Evolutionary conservation across 2,888 invertebrate genomes (phyloP).

Genomic region (Brenthis hecate): DNA sequence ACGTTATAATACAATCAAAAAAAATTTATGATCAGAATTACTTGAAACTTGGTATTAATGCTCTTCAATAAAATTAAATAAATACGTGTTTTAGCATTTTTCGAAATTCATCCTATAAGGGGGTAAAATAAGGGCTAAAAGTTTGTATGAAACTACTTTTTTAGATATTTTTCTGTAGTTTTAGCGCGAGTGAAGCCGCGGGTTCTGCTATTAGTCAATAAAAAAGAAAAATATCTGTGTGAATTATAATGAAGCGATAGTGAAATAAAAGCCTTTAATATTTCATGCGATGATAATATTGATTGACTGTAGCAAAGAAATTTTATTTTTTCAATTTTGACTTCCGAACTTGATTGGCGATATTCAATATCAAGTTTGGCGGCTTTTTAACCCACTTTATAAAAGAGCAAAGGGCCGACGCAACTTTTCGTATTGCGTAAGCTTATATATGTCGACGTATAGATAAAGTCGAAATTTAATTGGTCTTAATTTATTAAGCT

Average conservation of each 20-base stretch:
- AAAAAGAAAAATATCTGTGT: slow-evolving; percentile 18
- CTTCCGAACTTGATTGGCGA: slow-evolving; percentile 40
- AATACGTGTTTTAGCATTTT: too few species aligned
- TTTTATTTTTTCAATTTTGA: slow-evolving; percentile 37
- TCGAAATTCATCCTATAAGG: too few species aligned
- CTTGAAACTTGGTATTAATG: too few species aligned
- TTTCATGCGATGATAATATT: slow-evolving; percentile 37
- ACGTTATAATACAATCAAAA: too few species aligned
- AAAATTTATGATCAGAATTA: too few species aligned
- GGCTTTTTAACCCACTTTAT: slow-evolving; percentile 40
- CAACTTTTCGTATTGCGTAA: slow-evolving; percentile 39
- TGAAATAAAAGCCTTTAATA: slow-evolving; percentile 18
- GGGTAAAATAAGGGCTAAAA: too few species aligned
- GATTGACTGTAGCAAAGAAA: slow-evolving; percentile 36
- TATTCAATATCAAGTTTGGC: slow-evolving; percentile 41
- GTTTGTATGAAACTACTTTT: too few species aligned
- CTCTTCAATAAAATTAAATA: too few species aligned
- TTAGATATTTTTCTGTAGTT: too few species aligned
- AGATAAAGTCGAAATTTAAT: slow-evolving; percentile 40
- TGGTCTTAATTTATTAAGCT: slow-evolving; percentile 30
- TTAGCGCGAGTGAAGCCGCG: too few species aligned
- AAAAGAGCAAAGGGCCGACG: slow-evolving; percentile 40
- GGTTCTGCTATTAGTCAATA: neutral
- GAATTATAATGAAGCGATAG: slow-evolving; percentile 18
- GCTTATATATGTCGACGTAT: slow-evolving; percentile 38